Conservation (phyloP, 37 sponge, comb jelly and placozoan genomes). For the Oopsacas minuta region DNA sequence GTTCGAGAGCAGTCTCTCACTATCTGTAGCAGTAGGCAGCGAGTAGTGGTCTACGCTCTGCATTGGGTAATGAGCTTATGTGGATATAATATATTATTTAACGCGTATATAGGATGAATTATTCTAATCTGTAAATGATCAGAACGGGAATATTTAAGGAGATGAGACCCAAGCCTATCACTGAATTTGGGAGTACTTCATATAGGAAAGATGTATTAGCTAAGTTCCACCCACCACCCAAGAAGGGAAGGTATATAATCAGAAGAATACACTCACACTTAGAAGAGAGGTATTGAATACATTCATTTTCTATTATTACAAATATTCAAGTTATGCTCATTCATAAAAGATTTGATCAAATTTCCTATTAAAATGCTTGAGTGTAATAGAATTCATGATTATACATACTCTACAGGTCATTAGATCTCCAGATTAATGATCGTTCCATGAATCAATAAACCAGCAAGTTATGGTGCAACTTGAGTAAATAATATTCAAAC, state of each 20-base stretch:
- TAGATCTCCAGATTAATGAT: too few relatives aligned
- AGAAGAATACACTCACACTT: too few relatives aligned
- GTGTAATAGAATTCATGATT: too few relatives aligned
- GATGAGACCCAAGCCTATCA: not conserved
- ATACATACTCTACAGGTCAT: too few relatives aligned
- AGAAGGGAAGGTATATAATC: too few relatives aligned
- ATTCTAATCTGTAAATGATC: not conserved
- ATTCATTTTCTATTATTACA: too few relatives aligned
- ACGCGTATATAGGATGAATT: not conserved
- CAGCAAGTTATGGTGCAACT: too few relatives aligned
- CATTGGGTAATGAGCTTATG: not conserved
- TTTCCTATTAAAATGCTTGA: not conserved
- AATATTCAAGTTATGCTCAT: not conserved
- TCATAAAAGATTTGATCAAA: not conserved
- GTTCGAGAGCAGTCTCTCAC: not conserved
- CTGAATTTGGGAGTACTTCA: not conserved
- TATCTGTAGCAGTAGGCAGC: not conserved
- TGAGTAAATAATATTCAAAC: too few relatives aligned
- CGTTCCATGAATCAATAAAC: too few relatives aligned
- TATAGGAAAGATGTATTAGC: not conserved
- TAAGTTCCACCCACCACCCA: not conserved
- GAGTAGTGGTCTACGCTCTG: conserved; percentile 14
- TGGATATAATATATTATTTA: not conserved
- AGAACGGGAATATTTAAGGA: not conserved
- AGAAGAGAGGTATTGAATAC: too few relatives aligned